Percentiles rank a stretch among this genome's conserved stretches.
phyloP scores from a whole-genome alignment of 2,888 invertebrate genomes.

The Tinea pellionella region DNA sequence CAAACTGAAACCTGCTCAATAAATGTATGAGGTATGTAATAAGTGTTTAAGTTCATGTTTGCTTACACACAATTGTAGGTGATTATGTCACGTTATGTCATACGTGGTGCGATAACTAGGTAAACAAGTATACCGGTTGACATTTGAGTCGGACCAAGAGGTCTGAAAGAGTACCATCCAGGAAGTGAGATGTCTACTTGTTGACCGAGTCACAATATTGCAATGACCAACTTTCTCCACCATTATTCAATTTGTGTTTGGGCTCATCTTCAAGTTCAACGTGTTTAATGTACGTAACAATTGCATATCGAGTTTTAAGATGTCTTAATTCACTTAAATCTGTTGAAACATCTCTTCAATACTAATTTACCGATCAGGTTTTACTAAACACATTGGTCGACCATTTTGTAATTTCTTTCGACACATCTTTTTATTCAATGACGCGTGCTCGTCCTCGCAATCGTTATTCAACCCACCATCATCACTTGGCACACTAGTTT shows the following conservation, averaged over 20 bases:
- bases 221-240: conserved; percentile 23
- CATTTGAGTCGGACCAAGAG: conserved; percentile 31
- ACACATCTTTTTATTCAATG: conserved; percentile 5
- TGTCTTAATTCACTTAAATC: neutral
- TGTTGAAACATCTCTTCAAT: neutral
- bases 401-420: conserved; percentile 7
- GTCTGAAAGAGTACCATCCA: conserved; percentile 22
- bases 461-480: neutral
- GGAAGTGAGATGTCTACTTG: conserved; percentile 17
- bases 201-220: conserved; percentile 20
- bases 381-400: neutral
- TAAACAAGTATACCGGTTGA: conserved; percentile 31
- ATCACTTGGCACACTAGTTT: neutral
- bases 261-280: neutral
- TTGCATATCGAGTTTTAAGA: neutral
- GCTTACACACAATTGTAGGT: conserved; percentile 16
- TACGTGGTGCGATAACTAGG: conserved; percentile 18
- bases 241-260: conserved; percentile 1
- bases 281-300: neutral
- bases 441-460: conserved; percentile 6
- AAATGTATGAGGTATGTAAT: conserved; percentile 1
- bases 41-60: neutral
- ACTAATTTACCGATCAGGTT: neutral
- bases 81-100: conserved; percentile 36
- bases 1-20: neutral